phyloP scores from a whole-genome alignment of 2,888 invertebrate genomes.

The Drosophila colorata region DNA sequence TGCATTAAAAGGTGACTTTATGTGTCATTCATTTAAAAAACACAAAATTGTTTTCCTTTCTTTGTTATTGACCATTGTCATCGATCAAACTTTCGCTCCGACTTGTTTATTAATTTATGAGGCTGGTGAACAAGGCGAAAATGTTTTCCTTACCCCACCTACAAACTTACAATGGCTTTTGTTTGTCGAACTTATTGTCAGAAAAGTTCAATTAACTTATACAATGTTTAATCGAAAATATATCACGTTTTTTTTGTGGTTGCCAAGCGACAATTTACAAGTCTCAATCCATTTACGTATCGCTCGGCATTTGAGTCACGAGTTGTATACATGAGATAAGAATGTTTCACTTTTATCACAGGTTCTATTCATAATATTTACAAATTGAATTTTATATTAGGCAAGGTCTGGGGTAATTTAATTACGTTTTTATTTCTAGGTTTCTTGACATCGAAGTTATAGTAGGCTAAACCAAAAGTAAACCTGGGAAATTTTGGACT shows the following conservation, averaged over 20 bases:
- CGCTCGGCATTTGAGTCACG: slow-evolving; percentile 14
- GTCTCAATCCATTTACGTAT: slow-evolving; percentile 10
- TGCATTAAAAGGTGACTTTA: slow-evolving; percentile 15
- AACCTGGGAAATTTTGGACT: background rate
- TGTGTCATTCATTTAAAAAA: slow-evolving; percentile 14
- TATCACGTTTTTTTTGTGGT: slow-evolving; percentile 23
- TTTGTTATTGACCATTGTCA: slow-evolving; percentile 29
- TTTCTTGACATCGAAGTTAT: background rate
- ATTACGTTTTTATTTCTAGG: background rate
- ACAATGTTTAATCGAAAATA: background rate
- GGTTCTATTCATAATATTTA: slow-evolving; percentile 16
- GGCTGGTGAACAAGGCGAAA: slow-evolving; percentile 21
- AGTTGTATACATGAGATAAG: slow-evolving; percentile 26
- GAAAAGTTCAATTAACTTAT: slow-evolving; percentile 1
- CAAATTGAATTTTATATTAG: slow-evolving; percentile 17
- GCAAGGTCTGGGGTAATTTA: slow-evolving; percentile 32
- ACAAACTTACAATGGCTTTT: slow-evolving; percentile 13
- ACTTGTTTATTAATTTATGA: slow-evolving; percentile 36
- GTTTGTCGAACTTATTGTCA: slow-evolving; percentile 18
- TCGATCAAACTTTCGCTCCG: slow-evolving; percentile 55
- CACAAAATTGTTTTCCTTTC: slow-evolving; percentile 4
- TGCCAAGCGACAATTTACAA: slow-evolving; percentile 19
- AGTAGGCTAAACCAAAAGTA: too few relatives aligned
- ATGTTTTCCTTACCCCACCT: background rate
- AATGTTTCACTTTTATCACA: slow-evolving; percentile 32